phyloP scores from a whole-genome alignment of 2,113 vertebrate species.

The Mastomys coucha region DNA sequence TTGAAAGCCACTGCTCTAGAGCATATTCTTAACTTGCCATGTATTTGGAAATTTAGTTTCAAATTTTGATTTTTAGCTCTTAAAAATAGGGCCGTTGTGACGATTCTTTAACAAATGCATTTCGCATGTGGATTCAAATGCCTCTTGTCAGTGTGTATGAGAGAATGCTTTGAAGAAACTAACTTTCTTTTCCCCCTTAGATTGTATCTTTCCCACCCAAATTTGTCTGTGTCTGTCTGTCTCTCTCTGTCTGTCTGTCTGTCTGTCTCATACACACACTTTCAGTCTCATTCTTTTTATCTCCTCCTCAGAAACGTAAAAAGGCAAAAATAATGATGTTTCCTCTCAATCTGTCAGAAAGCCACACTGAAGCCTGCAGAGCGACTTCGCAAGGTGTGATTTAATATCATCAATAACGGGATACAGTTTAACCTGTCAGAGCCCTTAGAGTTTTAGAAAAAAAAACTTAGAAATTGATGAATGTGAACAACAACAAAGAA shows the following conservation, averaged over 20 bases:
- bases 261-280: background rate
- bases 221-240: background rate
- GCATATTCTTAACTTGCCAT: background rate
- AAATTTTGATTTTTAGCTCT: background rate
- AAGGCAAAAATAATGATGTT: constrained; percentile 61
- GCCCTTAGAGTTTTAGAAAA: constrained; percentile 66
- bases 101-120: background rate
- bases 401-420: constrained; percentile 66
- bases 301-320: background rate
- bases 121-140: background rate
- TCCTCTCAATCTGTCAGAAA: constrained; percentile 5
- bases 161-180: background rate
- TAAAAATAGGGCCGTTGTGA: background rate
- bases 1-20: background rate
- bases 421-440: constrained; percentile 66
- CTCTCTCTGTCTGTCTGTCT: background rate
- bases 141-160: background rate
- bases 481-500: constrained; percentile 76
- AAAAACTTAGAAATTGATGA: constrained; percentile 77
- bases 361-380: constrained; percentile 17
- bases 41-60: constrained; percentile 31
- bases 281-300: background rate
- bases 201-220: constrained; percentile 38
- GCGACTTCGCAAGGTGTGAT: constrained; percentile 44
- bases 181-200: background rate